Evolutionary conservation across 2,888 invertebrate species (phyloP), one percentile per base, ranked within the genome.

Genomic region (Microctonus aethiopoides): DNA sequence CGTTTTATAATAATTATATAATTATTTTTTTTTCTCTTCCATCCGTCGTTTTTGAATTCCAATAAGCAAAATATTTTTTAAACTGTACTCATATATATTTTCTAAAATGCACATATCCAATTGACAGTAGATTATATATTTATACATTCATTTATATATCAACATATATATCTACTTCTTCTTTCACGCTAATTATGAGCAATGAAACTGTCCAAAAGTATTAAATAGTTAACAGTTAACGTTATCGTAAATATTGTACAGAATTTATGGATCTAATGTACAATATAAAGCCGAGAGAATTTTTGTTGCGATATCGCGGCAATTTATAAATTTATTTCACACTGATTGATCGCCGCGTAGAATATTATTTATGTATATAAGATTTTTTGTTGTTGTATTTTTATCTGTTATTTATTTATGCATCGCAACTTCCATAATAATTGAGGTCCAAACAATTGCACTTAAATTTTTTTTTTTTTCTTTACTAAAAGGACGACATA

Each of bases 191-290:
- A 61, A 67, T 52, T 56, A 54, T 46, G 59, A 70, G 63, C 68
- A 56, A 70, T 71, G 59, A 66, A 74, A 68, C 67, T 72, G 71
- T 74, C 59, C 62, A 72, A 74, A 74, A 75, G 73, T 75, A 72
- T 75, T 72, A 75, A 75, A 74, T 78, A 76, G 75, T 76, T 76
- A 79, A 78, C 78, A 76, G 75, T 75, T 41, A 72, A 74, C 70
- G 70, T 71, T 70, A 72, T 72, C 52, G 62, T 64, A 70, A 74
- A 73, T 41, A 72, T 74, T 73, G 66, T 71, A 70, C 70, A 71
- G 67, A 73, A 72, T 64, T 52, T 59, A 36, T 36, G 29, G 34
- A 59, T 34, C 34, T 22, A 54, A 64, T 51, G 64, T 64, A 64
- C 52, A 54, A 52, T 34, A 26, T 63, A 54, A 64, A 64, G 51